Evolutionary conservation across 2,797 vertebrate genomes (phyloP).

Genomic region (Vultur gryphus): DNA sequence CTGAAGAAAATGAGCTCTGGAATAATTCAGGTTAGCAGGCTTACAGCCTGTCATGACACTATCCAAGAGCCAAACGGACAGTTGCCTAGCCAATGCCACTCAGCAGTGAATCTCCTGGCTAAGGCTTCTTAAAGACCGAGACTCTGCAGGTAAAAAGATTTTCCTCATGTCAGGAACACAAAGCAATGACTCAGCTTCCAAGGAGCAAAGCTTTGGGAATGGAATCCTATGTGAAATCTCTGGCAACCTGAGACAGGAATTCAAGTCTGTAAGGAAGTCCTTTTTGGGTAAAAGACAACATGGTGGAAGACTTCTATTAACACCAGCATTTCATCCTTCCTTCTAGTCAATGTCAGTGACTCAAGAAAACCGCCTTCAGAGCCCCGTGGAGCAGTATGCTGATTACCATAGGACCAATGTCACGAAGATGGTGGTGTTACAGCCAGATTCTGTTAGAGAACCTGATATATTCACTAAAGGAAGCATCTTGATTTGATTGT

Average conservation of each 20-base stretch:
- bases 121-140: not conserved
- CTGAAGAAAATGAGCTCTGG: not conserved
- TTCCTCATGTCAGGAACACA: not conserved
- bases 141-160: not conserved
- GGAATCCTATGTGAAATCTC: not conserved
- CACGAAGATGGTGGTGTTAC: not conserved
- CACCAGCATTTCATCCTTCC: not conserved
- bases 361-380: not conserved
- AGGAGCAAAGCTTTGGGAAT: not conserved
- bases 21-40: not conserved
- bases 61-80: not conserved
- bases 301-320: not conserved
- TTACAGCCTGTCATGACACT: not conserved
- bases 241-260: not conserved
- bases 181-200: not conserved
- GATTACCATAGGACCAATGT: not conserved
- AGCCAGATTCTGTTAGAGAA: not conserved
- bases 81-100: not conserved
- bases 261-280: not conserved
- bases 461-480: not conserved
- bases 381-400: no score
- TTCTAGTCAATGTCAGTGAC: not conserved
- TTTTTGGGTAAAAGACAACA: not conserved
- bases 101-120: not conserved
- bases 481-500: not conserved